Conservation (phyloP, 2,888 invertebrate species). For the Platycheirus rosarum region DNA sequence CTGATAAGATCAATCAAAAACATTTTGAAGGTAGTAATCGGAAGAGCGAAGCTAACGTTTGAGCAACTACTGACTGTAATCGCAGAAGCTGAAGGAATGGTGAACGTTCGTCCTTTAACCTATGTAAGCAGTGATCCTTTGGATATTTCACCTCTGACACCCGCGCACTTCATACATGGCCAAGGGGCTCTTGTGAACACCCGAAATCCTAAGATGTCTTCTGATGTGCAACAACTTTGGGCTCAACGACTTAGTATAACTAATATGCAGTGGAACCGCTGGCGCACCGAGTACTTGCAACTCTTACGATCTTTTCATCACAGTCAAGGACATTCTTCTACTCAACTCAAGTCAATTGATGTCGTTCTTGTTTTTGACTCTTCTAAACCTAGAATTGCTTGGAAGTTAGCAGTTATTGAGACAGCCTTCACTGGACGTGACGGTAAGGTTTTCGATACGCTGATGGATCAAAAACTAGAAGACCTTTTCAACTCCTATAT, state of each 20-base stretch:
- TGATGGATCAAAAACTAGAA: no score
- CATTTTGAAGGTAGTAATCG: constrained; percentile 25
- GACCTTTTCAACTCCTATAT: no score
- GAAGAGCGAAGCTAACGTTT: constrained; percentile 16
- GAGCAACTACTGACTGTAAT: constrained; percentile 44
- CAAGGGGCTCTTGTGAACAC: neutral
- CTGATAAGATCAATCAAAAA: constrained; percentile 33
- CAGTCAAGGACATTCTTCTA: neutral
- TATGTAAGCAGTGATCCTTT: constrained; percentile 41
- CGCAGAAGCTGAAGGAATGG: constrained; percentile 39
- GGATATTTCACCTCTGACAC: constrained; percentile 36
- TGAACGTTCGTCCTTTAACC: constrained; percentile 41
- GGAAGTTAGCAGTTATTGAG: neutral
- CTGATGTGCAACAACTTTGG: constrained; percentile 2
- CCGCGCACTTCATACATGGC: constrained; percentile 33
- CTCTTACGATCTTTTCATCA: neutral
- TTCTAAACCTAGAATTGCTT: neutral
- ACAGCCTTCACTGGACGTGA: no score
- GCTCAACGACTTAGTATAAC: neutral
- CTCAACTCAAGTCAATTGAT: neutral
- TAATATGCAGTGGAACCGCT: constrained; percentile 1
- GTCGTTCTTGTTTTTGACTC: constrained; percentile 1
- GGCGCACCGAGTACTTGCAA: constrained; percentile 4
- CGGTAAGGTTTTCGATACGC: neutral
- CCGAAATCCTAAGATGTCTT: neutral